These are phyloP conservation scores for Trematomus bernacchii DNA, from an alignment of 2,797 vertebrate species.

Conservation along the genomic window DNA sequence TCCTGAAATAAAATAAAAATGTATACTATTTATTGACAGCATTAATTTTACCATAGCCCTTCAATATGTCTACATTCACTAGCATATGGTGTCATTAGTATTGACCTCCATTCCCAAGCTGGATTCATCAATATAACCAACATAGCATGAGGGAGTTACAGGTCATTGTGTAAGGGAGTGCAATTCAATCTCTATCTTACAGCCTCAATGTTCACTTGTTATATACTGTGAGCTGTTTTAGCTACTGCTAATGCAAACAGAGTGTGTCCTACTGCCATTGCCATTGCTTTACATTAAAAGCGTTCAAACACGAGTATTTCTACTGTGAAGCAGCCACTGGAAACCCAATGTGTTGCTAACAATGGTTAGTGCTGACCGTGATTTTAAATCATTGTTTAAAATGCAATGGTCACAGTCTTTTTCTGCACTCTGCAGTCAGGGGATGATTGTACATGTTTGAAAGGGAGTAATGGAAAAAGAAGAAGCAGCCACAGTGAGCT, in stretches of 20 bases:
- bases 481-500: background rate
- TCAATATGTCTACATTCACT: background rate
- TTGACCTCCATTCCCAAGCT: background rate
- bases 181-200: background rate
- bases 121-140: background rate
- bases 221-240: background rate
- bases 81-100: background rate
- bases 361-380: background rate
- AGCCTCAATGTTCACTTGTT: background rate
- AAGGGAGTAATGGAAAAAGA: background rate
- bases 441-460: background rate
- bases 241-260: background rate
- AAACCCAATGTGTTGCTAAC: background rate
- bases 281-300: background rate
- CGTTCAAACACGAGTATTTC: background rate
- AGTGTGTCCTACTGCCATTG: background rate
- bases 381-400: background rate
- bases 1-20: background rate
- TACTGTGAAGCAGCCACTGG: conserved; percentile 2
- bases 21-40: background rate
- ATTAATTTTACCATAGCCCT: background rate
- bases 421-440: background rate
- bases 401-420: background rate
- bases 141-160: background rate
- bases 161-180: background rate